A percentile compares a stretch with the other conserved stretches of the same genome.
Evolutionary conservation across 2,113 vertebrate genomes (phyloP).

Genomic region (Trogon melanurus): DNA sequence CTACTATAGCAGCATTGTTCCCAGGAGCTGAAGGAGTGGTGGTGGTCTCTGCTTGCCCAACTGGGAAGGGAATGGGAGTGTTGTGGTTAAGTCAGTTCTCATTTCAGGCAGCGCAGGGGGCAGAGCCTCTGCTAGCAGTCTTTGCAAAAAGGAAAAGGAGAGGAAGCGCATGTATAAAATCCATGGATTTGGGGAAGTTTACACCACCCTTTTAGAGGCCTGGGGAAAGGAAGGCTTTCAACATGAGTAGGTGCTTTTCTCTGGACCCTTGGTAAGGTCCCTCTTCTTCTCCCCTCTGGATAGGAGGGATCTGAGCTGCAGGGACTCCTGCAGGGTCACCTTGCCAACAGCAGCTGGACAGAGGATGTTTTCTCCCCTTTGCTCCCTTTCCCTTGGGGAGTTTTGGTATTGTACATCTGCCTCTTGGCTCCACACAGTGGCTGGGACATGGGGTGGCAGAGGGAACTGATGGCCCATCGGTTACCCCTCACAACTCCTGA

Average conservation of each 20-base stretch:
- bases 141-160: neutral
- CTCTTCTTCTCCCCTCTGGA: neutral
- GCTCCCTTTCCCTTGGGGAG: neutral
- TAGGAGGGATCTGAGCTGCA: neutral
- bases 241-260: neutral
- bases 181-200: neutral
- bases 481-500: neutral
- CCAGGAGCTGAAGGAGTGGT: neutral
- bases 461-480: fast-evolving
- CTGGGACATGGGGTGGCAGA: neutral
- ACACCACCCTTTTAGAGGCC: neutral
- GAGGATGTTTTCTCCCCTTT: neutral
- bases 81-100: neutral
- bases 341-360: neutral
- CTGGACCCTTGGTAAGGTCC: neutral
- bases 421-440: neutral
- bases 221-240: neutral
- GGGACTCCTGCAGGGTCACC: neutral
- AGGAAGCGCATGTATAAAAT: neutral
- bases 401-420: neutral
- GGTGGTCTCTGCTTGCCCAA: neutral
- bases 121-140: neutral
- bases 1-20: neutral
- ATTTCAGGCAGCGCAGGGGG: neutral
- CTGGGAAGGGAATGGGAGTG: neutral